phyloP scores from a whole-genome alignment of 2,888 invertebrate species.

The Halictus ligatus region DNA sequence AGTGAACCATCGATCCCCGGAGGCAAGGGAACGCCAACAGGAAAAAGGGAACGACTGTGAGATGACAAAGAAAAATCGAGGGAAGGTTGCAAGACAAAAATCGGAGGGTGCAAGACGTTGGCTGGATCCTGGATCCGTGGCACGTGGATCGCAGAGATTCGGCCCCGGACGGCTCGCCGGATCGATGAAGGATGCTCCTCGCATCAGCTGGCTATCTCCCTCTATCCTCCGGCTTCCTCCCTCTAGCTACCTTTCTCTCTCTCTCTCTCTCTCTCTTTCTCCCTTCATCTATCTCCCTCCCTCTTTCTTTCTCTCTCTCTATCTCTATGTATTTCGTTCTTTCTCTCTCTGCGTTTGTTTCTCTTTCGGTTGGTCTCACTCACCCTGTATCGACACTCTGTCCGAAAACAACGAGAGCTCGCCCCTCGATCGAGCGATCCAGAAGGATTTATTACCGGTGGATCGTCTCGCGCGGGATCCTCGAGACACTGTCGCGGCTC shows the following conservation, averaged over 20 bases:
- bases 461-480: neutral
- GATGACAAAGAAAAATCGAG: neutral
- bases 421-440: neutral
- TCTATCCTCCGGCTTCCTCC: neutral
- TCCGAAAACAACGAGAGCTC: neutral
- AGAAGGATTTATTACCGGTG: neutral
- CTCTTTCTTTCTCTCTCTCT: neutral
- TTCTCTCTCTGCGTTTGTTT: neutral
- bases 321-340: neutral
- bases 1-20: conserved; percentile 1
- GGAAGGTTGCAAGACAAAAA: neutral
- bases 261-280: neutral
- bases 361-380: neutral
- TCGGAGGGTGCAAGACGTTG: neutral
- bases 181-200: conserved; percentile 65
- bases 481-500: conserved; percentile 37
- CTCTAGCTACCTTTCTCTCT: conserved; percentile 1
- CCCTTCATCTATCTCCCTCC: neutral
- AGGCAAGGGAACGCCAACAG: neutral
- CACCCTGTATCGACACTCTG: neutral
- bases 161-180: conserved; percentile 47
- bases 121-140: conserved; percentile 23
- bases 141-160: conserved; percentile 41
- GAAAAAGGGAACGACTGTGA: neutral
- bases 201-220: conserved; percentile 30